Evolutionary conservation across 2,888 invertebrate species (phyloP).

Genomic region (Parnassius apollo): DNA sequence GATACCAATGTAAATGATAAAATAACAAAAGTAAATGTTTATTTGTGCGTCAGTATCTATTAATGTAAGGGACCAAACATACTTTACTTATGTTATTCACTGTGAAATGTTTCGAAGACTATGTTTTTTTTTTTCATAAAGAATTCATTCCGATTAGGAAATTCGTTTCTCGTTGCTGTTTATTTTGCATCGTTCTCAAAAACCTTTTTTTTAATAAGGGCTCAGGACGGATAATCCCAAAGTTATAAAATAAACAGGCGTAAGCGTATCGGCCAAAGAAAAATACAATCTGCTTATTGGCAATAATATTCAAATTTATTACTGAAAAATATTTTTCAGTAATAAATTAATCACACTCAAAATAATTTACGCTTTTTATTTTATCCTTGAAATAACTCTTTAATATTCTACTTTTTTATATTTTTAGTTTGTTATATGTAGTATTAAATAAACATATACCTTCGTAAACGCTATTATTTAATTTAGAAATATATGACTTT

Average conservation of each 20-base stretch:
- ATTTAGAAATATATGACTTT: too few relatives aligned
- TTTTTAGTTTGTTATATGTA: too few relatives aligned
- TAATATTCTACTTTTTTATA: too few relatives aligned
- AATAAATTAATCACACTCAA: too few relatives aligned
- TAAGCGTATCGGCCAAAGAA: background rate
- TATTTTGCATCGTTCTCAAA: slow-evolving; percentile 2
- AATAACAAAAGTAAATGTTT: slow-evolving; percentile 1
- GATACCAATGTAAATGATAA: slow-evolving; percentile 14
- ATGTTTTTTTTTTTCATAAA: too few relatives aligned
- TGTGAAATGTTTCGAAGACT: background rate
- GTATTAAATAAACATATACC: too few relatives aligned
- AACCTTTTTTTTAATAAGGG: background rate
- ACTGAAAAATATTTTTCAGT: too few relatives aligned
- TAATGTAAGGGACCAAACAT: slow-evolving; percentile 1
- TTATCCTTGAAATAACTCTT: too few relatives aligned
- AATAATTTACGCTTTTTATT: too few relatives aligned
- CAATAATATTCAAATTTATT: too few relatives aligned
- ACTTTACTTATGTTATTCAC: slow-evolving; percentile 5
- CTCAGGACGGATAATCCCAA: slow-evolving; percentile 6
- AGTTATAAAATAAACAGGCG: slow-evolving; percentile 3
- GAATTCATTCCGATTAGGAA: too few relatives aligned
- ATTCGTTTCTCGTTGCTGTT: background rate
- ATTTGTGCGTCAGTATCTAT: background rate
- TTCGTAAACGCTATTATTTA: too few relatives aligned
- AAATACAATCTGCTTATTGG: background rate